These are phyloP conservation scores for Zoroaster sp. DNA, from an alignment of 53 echinoderm and acorn worm species.

Conservation along the genomic window DNA sequence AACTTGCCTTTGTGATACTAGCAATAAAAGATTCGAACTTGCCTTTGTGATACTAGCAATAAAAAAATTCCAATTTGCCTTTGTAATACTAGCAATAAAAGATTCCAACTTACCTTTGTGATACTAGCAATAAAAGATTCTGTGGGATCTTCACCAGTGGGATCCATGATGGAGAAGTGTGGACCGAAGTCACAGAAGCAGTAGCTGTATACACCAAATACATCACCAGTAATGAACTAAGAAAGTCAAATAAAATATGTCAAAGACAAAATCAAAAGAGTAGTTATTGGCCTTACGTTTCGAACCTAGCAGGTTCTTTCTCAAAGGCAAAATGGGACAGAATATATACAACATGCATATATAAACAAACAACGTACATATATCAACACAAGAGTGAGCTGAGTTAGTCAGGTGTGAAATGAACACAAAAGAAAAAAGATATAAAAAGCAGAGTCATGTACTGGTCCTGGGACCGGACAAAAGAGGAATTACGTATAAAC, in stretches of 20 bases:
- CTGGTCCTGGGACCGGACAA: no score
- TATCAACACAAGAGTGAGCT: no score
- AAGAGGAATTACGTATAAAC: no score
- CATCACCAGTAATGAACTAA: slow-evolving; percentile 95
- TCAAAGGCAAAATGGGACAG: no score
- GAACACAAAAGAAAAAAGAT: no score
- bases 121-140: slow-evolving; percentile 77
- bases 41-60: not conserved
- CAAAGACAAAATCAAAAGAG: no score
- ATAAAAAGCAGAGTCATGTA: no score
- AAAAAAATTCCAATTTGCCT: slow-evolving; percentile 56
- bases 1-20: not conserved
- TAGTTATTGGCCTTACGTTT: no score
- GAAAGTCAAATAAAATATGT: not conserved
- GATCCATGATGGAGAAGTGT: slow-evolving; percentile 83
- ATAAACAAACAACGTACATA: no score
- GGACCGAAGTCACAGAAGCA: slow-evolving; percentile 96
- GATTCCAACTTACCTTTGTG: slow-evolving; percentile 67
- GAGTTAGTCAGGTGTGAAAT: no score
- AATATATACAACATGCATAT: no score
- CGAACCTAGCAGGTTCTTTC: no score
- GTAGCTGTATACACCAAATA: slow-evolving; percentile 86
- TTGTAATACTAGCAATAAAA: slow-evolving; percentile 54
- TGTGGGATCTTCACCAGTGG: slow-evolving; percentile 83
- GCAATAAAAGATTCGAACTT: not conserved